A percentile compares a stretch with the other conserved stretches of the same genome.
Conservation (phyloP, 2,797 vertebrate species). For the Acanthurus lineatus region DNA sequence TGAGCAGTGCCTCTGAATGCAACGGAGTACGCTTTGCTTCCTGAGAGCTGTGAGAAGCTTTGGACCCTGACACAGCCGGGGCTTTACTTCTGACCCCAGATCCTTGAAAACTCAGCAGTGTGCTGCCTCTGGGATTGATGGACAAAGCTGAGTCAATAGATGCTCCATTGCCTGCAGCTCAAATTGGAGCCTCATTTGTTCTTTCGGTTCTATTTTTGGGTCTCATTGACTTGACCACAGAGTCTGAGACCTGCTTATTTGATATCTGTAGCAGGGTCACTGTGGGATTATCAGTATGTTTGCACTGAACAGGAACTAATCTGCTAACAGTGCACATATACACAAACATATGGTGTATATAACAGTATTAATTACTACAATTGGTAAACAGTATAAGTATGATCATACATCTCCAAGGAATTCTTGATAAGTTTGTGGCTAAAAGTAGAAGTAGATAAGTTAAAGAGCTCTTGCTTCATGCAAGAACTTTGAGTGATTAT, state of each 20-base stretch:
- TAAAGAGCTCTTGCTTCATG: no score
- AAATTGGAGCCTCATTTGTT: slow-evolving; percentile 62
- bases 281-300: slow-evolving; percentile 7
- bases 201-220: slow-evolving; percentile 52
- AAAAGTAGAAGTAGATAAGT: no score
- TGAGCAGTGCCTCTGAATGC: slow-evolving; percentile 2
- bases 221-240: slow-evolving; percentile 46
- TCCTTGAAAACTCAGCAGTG: slow-evolving; percentile 60
- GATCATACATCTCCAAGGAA: no score
- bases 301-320: not conserved
- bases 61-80: slow-evolving; percentile 26
- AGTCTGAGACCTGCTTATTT: slow-evolving; percentile 39
- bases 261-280: slow-evolving; percentile 35
- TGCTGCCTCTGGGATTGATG: slow-evolving; percentile 58
- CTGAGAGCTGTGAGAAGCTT: not conserved
- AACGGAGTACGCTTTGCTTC: slow-evolving; percentile 11
- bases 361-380: not conserved
- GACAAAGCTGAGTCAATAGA: slow-evolving; percentile 68
- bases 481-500: no score
- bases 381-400: no score
- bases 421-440: no score
- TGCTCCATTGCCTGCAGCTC: slow-evolving; percentile 54
- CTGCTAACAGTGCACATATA: not conserved
- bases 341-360: not conserved
- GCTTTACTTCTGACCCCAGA: slow-evolving; percentile 52